Evolutionary conservation across 2,888 invertebrate species (phyloP).

Genomic region (Drosophila siamana): DNA sequence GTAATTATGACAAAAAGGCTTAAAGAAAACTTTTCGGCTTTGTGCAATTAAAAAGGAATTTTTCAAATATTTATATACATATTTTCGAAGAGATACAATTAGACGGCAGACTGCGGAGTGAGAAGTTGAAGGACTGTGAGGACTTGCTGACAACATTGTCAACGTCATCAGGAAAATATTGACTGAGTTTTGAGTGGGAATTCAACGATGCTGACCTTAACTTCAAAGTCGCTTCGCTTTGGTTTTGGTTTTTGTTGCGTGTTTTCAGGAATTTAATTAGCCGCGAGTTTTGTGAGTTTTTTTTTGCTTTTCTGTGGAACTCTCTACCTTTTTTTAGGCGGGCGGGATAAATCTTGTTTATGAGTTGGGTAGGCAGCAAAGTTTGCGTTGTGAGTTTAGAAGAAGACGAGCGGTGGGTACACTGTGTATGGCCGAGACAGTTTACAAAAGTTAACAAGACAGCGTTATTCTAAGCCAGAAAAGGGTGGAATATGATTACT

Average conservation of each 20-base stretch:
- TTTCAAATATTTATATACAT: conserved; percentile 75
- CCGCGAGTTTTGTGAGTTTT: conserved; percentile 19
- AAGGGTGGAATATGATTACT: not conserved
- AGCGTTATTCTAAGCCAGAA: not conserved
- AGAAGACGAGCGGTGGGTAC: too few species aligned
- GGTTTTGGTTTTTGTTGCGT: conserved; percentile 17
- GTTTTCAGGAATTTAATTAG: conserved; percentile 46
- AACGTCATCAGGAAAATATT: conserved; percentile 31
- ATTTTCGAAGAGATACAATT: conserved; percentile 41
- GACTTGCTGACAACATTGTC: conserved; percentile 33
- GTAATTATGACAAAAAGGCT: conserved; percentile 69
- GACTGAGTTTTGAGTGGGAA: conserved; percentile 18
- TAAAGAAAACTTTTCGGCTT: conserved; percentile 65
- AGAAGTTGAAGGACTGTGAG: conserved; percentile 9
- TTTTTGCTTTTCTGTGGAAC: too few species aligned
- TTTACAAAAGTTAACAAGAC: conserved; percentile 1
- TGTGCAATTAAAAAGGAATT: conserved; percentile 76
- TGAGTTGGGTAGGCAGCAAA: conserved; percentile 29
- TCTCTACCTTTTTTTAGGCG: too few species aligned
- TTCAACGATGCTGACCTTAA: conserved; percentile 31
- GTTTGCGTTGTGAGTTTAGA: conserved; percentile 15
- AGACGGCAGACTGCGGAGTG: conserved; percentile 13
- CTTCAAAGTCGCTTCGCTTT: conserved; percentile 42
- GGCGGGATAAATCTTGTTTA: conserved; percentile 25
- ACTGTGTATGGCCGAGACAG: conserved; percentile 16